Conservation (phyloP, 2,113 vertebrate species). For the Cnemophilus loriae region DNA sequence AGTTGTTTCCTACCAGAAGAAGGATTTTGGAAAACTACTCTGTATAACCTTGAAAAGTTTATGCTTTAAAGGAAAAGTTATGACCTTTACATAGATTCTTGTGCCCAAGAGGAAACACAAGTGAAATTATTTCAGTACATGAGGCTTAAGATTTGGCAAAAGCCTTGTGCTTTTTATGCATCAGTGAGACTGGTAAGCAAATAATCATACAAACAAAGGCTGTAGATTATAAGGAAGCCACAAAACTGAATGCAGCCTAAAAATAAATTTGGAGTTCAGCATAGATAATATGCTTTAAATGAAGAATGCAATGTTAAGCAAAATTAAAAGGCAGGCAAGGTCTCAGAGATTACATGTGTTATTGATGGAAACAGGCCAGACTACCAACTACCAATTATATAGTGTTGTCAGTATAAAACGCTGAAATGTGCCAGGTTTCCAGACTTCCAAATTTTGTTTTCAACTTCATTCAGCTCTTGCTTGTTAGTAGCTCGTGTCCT, state of each 20-base stretch:
- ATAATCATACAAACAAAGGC: constrained; percentile 48
- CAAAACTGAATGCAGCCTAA: constrained; percentile 33
- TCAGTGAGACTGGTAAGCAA: constrained; percentile 43
- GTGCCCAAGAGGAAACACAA: constrained; percentile 18
- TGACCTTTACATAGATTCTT: neutral
- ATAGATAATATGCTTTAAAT: constrained; percentile 52
- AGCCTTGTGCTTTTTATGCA: constrained; percentile 43
- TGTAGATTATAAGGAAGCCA: constrained; percentile 50
- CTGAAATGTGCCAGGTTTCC: neutral
- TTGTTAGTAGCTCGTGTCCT: neutral
- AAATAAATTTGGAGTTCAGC: constrained; percentile 53
- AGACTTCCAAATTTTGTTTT: neutral
- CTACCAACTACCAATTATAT: neutral
- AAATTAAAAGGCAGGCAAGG: constrained; percentile 46
- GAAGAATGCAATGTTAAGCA: constrained; percentile 14
- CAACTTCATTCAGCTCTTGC: neutral
- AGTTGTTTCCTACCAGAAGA: neutral
- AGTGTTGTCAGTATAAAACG: neutral
- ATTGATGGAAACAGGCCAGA: constrained; percentile 16
- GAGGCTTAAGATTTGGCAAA: constrained; percentile 44
- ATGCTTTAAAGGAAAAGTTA: neutral
- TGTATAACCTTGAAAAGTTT: constrained; percentile 14
- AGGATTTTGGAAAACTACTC: neutral
- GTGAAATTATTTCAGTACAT: constrained; percentile 25
- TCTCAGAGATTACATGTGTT: constrained; percentile 27